Base-by-base conservation (phyloP, 2,113 vertebrate genomes). In the Neoarius graeffei region DNA sequence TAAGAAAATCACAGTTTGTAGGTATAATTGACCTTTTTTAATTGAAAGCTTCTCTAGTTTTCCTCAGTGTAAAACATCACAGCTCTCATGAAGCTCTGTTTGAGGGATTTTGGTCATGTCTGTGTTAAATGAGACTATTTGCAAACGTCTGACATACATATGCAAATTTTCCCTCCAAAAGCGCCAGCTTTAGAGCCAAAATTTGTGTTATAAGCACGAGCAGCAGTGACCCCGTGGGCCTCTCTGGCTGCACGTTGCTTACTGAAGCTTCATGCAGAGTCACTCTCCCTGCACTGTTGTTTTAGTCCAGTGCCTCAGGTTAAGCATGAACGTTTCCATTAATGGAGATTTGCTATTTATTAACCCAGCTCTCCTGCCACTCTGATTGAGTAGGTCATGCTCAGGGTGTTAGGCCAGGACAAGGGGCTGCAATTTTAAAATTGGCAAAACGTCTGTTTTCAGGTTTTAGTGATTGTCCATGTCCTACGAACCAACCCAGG, bases 301-400 rank as follows among this genome's bases (percentile, higher is more conserved):
- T 91, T 93, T 86, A 92, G 89, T 73, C 84, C 89, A 89, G 86
- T 88, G 85, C 90, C 76, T 76, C 82, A 48, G n/a, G 89, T 92
- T 92, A 94, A 93, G 88, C 90, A 91, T 91, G 91, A 90, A 71
- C 84, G 60, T 89, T 91, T 86, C 85, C 74, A 64, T 88, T 90
- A 91, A 84, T 86, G 85, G 67, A 87, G 88, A 89, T 91, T 93
- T 87, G 91, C 90, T 93, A 92, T 92, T 91, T 90, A 92, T 92
- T 92, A 92, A 92, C 90, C 27, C 7, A 82, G 69, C 54, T n/a
- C 59, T 84, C 81, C 64, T 56, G 83, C 82, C 79, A 81, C 85
- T 10, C 56, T 77, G 89, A 89, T 90, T 85, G 84, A 71, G 83
- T 60, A 1, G 90, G 88, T 92, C 89, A 48, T 57, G 88, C 86